Evolutionary conservation across 2,888 invertebrate species (phyloP), one percentile per base, ranked within the genome.

Genomic region (Sicus ferrugineus): DNA sequence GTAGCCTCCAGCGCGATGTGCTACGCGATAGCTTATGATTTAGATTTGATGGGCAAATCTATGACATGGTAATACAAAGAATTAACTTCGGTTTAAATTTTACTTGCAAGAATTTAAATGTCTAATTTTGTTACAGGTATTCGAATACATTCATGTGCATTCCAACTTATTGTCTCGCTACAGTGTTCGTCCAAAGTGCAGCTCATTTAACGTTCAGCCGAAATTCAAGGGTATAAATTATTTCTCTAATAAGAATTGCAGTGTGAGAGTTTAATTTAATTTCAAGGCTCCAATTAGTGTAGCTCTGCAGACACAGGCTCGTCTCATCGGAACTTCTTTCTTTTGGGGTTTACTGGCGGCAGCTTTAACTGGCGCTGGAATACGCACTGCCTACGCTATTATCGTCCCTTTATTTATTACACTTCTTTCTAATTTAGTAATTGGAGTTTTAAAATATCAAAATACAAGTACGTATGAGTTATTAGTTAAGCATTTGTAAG

Each of bases 291-390:
- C 81, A 21, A 64, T 82, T 6, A 82, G 82, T 72, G 69, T 82
- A 38, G 80, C 78, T 16, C 66, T 82, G 4, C 78, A 78, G 71
- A 76, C 79, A 0, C 82, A 82, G 67, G 79, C 80, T 5, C 77
- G 81, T 5, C 72, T 81, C 3, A 80, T 77, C 58, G 82, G 82
- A 30, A 78, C 78, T 0, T 78, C 75, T 34, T 73, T 81, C 23
- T 79, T 81, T 63, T 81, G 81, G 81, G 77, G 77, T 7, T 65
- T 80, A 7, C 65, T 81, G 7, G 76, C 78, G 42, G 76, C 79
- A 4, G 77, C 79, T 9, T 74, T 80, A 2, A 81, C 81, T 23
- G 74, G 79, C 4, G 76, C 78, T 4, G 79, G 79, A 3, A 78
- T 80, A 38, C 77, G 79, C 11, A 77, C 79, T 5, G 78, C 79